Evolutionary conservation across 2,113 vertebrate genomes (phyloP).

Genomic region (Nibea coibor): DNA sequence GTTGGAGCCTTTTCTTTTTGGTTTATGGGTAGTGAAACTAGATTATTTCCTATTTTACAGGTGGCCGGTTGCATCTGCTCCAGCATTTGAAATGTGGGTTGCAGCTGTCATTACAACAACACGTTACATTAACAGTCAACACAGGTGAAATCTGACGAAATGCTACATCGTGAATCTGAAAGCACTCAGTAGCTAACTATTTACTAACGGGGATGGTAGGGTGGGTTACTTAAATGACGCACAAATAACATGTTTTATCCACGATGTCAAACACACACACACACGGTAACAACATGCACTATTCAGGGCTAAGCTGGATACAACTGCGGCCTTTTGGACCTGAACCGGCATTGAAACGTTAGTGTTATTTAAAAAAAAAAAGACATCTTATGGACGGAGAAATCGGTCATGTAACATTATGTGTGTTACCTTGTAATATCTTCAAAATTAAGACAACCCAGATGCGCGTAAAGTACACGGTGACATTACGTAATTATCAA

Average conservation of each 20-base stretch:
- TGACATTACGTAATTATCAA: conserved; percentile 23
- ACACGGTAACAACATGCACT: neutral
- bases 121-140: neutral
- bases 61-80: conserved; percentile 23
- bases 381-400: conserved; percentile 23
- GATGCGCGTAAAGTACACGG: neutral
- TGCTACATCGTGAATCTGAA: conserved; percentile 22
- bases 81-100: neutral
- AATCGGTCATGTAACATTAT: conserved; percentile 16
- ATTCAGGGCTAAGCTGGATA: neutral
- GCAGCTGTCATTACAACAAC: conserved; percentile 20
- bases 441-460: neutral
- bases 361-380: conserved; percentile 40
- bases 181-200: conserved; percentile 12
- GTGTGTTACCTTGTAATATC: neutral
- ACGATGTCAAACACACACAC: neutral
- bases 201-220: neutral
- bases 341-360: conserved; percentile 45
- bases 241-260: conserved; percentile 22
- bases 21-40: conserved; percentile 31
- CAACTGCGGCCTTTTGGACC: conserved; percentile 50
- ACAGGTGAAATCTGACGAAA: conserved; percentile 14
- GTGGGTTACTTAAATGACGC: conserved; percentile 35
- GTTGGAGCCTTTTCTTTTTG: neutral
- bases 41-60: conserved; percentile 36